Conservation (phyloP, 2,888 invertebrate species). For the Agrenia bidenticulata region DNA sequence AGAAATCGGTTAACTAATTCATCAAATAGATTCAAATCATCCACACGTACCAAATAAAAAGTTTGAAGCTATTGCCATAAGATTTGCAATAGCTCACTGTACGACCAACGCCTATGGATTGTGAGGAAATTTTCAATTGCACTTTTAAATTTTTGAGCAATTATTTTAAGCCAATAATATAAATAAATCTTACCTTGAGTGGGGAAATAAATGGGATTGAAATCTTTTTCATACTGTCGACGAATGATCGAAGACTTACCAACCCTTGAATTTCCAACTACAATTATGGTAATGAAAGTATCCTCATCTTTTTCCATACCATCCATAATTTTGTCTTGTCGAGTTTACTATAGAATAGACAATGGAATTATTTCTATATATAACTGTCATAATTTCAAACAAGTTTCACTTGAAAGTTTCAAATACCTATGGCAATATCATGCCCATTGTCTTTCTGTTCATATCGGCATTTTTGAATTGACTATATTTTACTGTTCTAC, state of each 20-base stretch:
- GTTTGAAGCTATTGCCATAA: neutral
- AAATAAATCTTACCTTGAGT: neutral
- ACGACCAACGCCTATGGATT: neutral
- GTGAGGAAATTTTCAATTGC: neutral
- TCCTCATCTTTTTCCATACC: neutral
- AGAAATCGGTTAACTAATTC: too few species aligned
- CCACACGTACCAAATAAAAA: neutral
- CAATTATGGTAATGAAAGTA: neutral
- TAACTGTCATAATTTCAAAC: too few species aligned
- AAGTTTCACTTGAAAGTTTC: too few species aligned
- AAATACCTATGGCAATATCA: too few species aligned
- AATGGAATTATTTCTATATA: too few species aligned
- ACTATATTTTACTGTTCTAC: too few species aligned
- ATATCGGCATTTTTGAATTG: too few species aligned
- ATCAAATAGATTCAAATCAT: too few species aligned
- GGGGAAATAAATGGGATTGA: constrained; percentile 4
- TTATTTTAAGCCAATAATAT: neutral
- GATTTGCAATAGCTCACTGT: neutral
- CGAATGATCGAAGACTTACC: constrained; percentile 6
- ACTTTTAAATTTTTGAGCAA: neutral
- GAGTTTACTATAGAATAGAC: too few species aligned
- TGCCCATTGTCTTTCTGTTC: too few species aligned
- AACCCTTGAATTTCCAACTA: constrained; percentile 1
- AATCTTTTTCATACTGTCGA: constrained; percentile 1
- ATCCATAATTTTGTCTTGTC: too few species aligned